Conservation (phyloP, 2,888 invertebrate species). For the Acanthopleura granulata region DNA sequence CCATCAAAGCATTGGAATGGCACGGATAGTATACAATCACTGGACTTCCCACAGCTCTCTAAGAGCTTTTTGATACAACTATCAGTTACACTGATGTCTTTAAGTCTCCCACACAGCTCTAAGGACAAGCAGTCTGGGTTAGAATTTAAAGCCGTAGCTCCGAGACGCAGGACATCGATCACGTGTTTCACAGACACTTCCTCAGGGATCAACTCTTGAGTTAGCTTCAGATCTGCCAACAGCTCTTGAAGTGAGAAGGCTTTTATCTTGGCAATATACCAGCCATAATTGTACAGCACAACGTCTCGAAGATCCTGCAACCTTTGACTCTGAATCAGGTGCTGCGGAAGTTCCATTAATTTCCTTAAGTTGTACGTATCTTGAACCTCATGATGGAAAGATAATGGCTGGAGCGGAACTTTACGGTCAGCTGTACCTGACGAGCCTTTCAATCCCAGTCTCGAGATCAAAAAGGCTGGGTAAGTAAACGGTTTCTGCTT, state of each 20-base stretch:
- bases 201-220: neutral
- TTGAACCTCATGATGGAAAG: conserved; percentile 19
- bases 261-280: conserved; percentile 12
- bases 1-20: conserved; percentile 34
- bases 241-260: conserved; percentile 20
- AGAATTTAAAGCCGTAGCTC: conserved; percentile 9
- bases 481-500: conserved; percentile 18
- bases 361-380: conserved; percentile 71
- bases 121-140: conserved; percentile 13
- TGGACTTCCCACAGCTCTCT: conserved; percentile 31
- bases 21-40: conserved; percentile 28
- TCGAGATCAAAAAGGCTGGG: conserved; percentile 18
- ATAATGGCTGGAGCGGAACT: conserved; percentile 35
- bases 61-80: conserved; percentile 29
- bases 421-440: conserved; percentile 28
- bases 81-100: conserved; percentile 25
- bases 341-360: conserved; percentile 36
- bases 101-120: neutral
- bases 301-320: neutral
- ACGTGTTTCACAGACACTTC: neutral
- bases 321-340: conserved; percentile 23
- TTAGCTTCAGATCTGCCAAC: neutral
- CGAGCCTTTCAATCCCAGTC: neutral
- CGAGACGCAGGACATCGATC: neutral
- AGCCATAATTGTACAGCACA: conserved; percentile 16